These are phyloP conservation scores for Phymanthus crucifer DNA, from an alignment of 92 coral and sea anemone genomes.

Conservation along the genomic window DNA sequence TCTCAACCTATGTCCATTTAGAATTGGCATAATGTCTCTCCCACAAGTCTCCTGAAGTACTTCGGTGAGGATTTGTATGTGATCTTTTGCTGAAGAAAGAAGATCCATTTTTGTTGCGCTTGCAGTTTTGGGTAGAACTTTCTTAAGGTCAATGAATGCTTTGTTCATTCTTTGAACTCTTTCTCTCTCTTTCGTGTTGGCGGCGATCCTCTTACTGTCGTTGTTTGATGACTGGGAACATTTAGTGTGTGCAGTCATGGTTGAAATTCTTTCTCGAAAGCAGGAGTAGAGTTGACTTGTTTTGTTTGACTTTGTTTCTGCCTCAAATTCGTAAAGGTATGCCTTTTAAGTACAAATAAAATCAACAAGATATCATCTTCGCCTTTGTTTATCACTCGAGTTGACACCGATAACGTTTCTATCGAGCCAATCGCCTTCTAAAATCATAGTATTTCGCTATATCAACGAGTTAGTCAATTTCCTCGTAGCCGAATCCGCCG, in stretches of 20 bases:
- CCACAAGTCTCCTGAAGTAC: constrained; percentile 18
- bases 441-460: not conserved
- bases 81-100: constrained; percentile 38
- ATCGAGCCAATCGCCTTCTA: not conserved
- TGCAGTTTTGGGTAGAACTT: constrained; percentile 43
- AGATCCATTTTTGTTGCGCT: constrained; percentile 52
- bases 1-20: not conserved
- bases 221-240: not conserved
- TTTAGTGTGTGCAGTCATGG: not conserved
- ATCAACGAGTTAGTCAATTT: not conserved
- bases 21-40: not conserved
- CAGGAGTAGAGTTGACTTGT: not conserved
- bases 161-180: constrained; percentile 57
- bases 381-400: not conserved
- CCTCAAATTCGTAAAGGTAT: not conserved
- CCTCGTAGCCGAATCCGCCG: not conserved
- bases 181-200: constrained; percentile 50
- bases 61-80: constrained; percentile 35
- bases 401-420: not conserved
- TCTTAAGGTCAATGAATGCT: constrained; percentile 50
- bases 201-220: constrained; percentile 44
- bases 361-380: not conserved
- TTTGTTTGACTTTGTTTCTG: not conserved
- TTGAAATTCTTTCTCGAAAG: not conserved
- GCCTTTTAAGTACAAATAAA: not conserved